Evolutionary conservation across 2,113 vertebrate species (phyloP), one percentile per base, ranked within the genome.

Genomic region (Cyprinodon variegatus): DNA sequence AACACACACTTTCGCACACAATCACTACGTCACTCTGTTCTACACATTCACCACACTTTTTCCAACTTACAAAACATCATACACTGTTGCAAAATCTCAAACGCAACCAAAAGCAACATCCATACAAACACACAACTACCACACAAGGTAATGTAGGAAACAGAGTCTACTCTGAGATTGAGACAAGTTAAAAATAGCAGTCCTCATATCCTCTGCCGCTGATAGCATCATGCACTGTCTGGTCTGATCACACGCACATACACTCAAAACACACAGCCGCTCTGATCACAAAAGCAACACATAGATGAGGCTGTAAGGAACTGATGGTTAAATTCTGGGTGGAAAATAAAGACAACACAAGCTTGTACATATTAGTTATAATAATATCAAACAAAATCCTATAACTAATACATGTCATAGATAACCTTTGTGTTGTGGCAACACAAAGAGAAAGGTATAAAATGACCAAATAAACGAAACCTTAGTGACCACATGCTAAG

Each of bases 111-210:
- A 29, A 61, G 39, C 60, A 13, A 71, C 70, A 63, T 12, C 40
- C 64, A 57, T 66, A 72, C 62, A 82, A 50, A 84, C 81, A 82
- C 12, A 39, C 70, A 86, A 83, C 77, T 83, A 57, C 45, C 75
- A 77, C 68, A 7, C 13, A 12, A 78, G 82, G 68, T 82, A 12
- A 78, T 80, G 68, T 82, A 86, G 82, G 84, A 89, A 82, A 83
- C 68, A 66, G 70, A 74, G 82, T 84, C 85, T 81, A 86, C 77
- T 78, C 79, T 74, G 87, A 83, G 84, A 89, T 76, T 66, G 85
- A 83, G 83, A 76, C 48, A 77, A 76, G 87, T 85, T 91, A 91
- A 87, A 90, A 91, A 91, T 91, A 93, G 91, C 71, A 79, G 79
- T 77, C 83, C 74, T 93, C 88, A 91, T 91, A 90, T 91, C 90